Evolutionary conservation across 2,113 vertebrate species (phyloP), one percentile per base, ranked within the genome.

Genomic region (Lepus timidus): DNA sequence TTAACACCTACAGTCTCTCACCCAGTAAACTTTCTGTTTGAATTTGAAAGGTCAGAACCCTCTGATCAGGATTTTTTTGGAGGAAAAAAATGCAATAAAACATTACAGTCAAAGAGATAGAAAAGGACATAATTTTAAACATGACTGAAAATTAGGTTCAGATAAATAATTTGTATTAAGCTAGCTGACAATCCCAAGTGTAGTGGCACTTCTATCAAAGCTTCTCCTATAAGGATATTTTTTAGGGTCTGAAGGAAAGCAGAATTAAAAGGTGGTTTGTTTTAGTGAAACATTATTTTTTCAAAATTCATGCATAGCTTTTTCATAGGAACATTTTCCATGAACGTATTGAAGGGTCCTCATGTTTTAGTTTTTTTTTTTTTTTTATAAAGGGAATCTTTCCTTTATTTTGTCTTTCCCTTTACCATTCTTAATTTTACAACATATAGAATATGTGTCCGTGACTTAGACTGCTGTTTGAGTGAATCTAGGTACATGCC

Each of bases 81-180:
- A 64, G 22, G 36, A 74, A 76, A 70, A 23, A 19, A 88, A 33
- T 80, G n/a, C 6, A 27, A 55, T 58, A 44, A 0, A 19, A 36
- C 0, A 13, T 2, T 83, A 61, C 17, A 2, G 6, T 31, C 1
- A 62, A 82, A 6, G 36, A 74, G 22, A 70, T 58, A 1, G 9
- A 90, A 75, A 90, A 90, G 6, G 39, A 61, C 23, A 93, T 9
- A 13, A 16, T 93, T 94, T 73, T 64, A 31, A 70, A 31, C 27
- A 70, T 64, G 20, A 55, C 25, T 13, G 61, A 76, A 84, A n/a
- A 94, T 81, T 87, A 78, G 1, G 9, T 81, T 68, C 31, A 78
- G 78, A 71, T 61, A 65, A 55, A 31, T 62, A 4, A 68, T 52
- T 93, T 85, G 3, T 67, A 14, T 31, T 6, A 74, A 79, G 11